Conservation (phyloP, 2,797 vertebrate genomes). For the Coracias cyanogaster region DNA sequence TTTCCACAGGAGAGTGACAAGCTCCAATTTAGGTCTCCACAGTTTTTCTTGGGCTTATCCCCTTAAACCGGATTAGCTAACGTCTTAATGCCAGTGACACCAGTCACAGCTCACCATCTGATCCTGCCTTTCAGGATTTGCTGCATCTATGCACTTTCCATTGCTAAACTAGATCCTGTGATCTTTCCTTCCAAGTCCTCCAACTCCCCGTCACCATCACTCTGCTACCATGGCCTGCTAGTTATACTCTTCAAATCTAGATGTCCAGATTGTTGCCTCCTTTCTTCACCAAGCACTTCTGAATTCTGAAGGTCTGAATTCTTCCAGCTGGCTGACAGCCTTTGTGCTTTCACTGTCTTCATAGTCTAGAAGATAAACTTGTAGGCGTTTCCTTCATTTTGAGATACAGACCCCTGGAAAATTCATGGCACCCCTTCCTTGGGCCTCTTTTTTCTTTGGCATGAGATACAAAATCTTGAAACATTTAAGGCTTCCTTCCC, state of each 20-base stretch:
- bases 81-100: slow-evolving; percentile 69
- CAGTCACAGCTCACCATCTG: slow-evolving; percentile 71
- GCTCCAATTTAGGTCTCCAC: slow-evolving; percentile 73
- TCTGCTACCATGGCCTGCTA: background rate
- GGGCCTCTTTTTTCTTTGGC: background rate
- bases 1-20: slow-evolving; percentile 56
- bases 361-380: no score
- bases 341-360: background rate
- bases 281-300: background rate
- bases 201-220: background rate
- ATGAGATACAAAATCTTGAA: background rate
- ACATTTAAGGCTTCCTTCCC: background rate
- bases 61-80: slow-evolving; percentile 67
- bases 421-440: background rate
- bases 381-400: background rate
- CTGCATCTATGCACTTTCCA: slow-evolving; percentile 33
- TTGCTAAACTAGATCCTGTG: slow-evolving; percentile 49
- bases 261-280: background rate
- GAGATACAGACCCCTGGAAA: background rate
- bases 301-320: background rate
- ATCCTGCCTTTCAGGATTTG: slow-evolving; percentile 73
- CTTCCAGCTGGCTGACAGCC: background rate
- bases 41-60: slow-evolving; percentile 69
- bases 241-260: background rate
- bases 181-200: slow-evolving; percentile 15